Base-by-base conservation (phyloP, 2,113 vertebrate species). In the Potamarius usumacintae region DNA sequence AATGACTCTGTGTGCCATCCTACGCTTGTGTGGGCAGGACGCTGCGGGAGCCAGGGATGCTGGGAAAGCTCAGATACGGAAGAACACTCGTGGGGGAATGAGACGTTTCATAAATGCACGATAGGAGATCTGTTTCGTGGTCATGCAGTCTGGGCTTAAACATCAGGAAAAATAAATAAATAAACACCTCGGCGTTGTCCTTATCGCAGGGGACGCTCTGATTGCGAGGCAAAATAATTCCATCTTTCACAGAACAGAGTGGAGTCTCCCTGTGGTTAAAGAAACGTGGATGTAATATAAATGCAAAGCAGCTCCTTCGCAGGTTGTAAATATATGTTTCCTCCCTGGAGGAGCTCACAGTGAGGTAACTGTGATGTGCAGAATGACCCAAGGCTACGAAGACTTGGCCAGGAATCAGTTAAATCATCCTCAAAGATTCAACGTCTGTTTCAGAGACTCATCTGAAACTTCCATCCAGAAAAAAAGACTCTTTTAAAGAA, bases 221-320 rank as follows among this genome's bases (percentile, higher is more conserved):
- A 86, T 80, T 53, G 20, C 50, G 12, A 57, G 53, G 42, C 25
- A 72, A 82, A 84, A 85, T 82, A 77, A 85, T 67, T 85, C 85
- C 62, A 60, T 52, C n/a, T 60, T 69, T 82, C 62, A 62, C 25
- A 27, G 34, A 81, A 20, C 58, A 14, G 10, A 69, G 67, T 17
- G 42, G 27, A 52, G 53, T 65, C 53, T 71, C 42, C 22, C 63
- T 60, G 52, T 82, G 87, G 42, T 81, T 22, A 27, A 27, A 30
- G 67, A 67, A 84, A 79, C 82, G 34, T 80, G 81, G 71, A 62
- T 84, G 85, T 71, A 88, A 87, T 90, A 84, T 79, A 84, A 90
- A 90, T 83, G 76, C 81, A 74, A 84, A 72, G 63, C 84, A 72
- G 63, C 86, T 27, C 27, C 57, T 25, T 82, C 74, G 80, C 71